Evolutionary conservation across 2,113 vertebrate species (phyloP).

Genomic region (Rhipidura dahli): DNA sequence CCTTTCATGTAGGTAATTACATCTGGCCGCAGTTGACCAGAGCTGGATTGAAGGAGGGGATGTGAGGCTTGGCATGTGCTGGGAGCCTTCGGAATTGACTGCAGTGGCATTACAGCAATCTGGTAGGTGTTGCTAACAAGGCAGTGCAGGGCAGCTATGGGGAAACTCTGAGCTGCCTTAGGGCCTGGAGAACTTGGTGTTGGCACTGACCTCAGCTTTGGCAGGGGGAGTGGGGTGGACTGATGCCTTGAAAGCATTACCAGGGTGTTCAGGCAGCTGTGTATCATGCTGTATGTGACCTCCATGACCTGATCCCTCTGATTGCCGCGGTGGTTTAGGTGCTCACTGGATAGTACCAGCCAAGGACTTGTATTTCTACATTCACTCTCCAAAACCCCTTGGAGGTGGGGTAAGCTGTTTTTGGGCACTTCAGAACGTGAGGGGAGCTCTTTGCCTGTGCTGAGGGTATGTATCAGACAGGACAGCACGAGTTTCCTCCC

Average conservation of each 20-base stretch:
- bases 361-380: not conserved
- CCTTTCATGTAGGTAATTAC: not conserved
- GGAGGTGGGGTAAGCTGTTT: not conserved
- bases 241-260: not conserved
- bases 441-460: not conserved
- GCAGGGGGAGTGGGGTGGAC: not conserved
- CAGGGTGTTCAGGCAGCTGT: not conserved
- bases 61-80: not conserved
- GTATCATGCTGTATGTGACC: not conserved
- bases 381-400: not conserved
- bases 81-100: accelerated
- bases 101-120: not conserved
- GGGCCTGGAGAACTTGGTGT: not conserved
- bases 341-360: not conserved
- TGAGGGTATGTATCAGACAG: not conserved
- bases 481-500: not conserved
- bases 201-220: not conserved
- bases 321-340: not conserved
- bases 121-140: not conserved
- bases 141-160: accelerated
- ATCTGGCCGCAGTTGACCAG: not conserved
- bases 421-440: not conserved
- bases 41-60: not conserved
- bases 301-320: not conserved
- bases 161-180: not conserved